Conservation (phyloP, 1,140 invertebrate genomes). For the Conus betulinus region DNA sequence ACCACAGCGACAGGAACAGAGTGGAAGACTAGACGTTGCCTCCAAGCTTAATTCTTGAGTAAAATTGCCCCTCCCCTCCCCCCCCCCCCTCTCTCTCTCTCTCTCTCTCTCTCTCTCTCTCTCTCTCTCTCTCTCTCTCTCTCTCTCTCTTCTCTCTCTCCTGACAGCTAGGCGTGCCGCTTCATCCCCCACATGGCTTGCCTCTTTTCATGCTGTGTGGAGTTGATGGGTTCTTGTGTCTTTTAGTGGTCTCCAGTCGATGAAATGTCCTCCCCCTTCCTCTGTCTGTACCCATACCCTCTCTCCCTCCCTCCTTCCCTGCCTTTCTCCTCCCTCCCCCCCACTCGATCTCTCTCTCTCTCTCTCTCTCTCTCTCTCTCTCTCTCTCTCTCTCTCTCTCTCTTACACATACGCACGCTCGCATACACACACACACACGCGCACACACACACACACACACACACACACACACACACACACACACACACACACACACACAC, state of each 20-base stretch:
- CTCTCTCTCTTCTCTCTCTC: too few relatives aligned
- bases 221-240: neutral
- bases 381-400: neutral
- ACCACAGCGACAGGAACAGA: too few relatives aligned
- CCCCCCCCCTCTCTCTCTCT: too few relatives aligned
- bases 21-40: too few relatives aligned
- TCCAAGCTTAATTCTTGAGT: too few relatives aligned
- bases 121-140: too few relatives aligned
- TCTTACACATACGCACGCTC: neutral
- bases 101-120: too few relatives aligned
- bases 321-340: neutral
- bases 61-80: too few relatives aligned
- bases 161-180: too few relatives aligned
- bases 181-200: neutral
- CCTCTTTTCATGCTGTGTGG: neutral
- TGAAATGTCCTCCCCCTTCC: conserved; percentile 7
- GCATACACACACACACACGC: neutral
- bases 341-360: too few relatives aligned
- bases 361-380: neutral
- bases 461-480: neutral
- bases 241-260: neutral
- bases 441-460: neutral
- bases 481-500: neutral
- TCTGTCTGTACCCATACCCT: too few relatives aligned
- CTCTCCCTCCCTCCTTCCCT: neutral